Conservation (phyloP, 2,888 invertebrate species). For the Mechanitis mazaeus region DNA sequence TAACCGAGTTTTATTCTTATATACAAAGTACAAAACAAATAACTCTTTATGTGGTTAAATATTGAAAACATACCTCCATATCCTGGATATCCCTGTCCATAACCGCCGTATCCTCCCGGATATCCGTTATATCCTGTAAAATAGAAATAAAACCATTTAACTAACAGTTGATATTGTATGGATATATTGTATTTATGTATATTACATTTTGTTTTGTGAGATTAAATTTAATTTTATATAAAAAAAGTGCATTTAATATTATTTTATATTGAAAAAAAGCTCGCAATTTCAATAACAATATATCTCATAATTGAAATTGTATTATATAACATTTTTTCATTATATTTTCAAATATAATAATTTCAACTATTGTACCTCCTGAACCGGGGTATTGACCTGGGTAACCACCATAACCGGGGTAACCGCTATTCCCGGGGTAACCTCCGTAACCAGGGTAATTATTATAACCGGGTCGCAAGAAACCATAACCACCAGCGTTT, state of each 20-base stretch:
- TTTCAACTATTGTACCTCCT: slow-evolving; percentile 12
- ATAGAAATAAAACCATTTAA: slow-evolving; percentile 7
- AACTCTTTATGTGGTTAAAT: neutral
- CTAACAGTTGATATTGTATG: neutral
- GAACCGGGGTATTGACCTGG: slow-evolving; percentile 34
- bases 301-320: neutral
- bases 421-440: slow-evolving; percentile 35
- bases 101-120: slow-evolving; percentile 27
- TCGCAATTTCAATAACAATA: too few relatives aligned
- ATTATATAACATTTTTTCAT: neutral
- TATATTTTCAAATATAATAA: neutral
- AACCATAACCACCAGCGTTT: slow-evolving; percentile 55
- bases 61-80: slow-evolving; percentile 28
- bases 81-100: slow-evolving; percentile 24
- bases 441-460: slow-evolving; percentile 34
- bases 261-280: too few relatives aligned
- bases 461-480: slow-evolving; percentile 41
- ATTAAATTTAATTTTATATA: too few relatives aligned
- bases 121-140: slow-evolving; percentile 28
- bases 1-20: too few relatives aligned
- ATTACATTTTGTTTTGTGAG: neutral
- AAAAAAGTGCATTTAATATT: too few relatives aligned
- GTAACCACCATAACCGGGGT: slow-evolving; percentile 31
- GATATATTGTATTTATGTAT: neutral
- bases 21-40: too few relatives aligned